Evolutionary conservation across 2,888 invertebrate species (phyloP).

Genomic region (Hypena proboscidalis): DNA sequence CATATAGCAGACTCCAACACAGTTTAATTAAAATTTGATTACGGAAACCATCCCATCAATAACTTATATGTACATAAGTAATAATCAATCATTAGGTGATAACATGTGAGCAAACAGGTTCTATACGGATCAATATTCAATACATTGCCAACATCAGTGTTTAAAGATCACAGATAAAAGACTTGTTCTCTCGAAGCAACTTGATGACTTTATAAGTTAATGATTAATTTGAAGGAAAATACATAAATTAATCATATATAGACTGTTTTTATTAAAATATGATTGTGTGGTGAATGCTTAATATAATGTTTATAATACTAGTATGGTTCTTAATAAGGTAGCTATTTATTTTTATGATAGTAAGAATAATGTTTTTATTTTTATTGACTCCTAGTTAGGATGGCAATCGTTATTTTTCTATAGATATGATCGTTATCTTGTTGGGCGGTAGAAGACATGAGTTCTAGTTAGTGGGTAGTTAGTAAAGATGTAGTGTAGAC

Average conservation of each 20-base stretch:
- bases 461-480: no score
- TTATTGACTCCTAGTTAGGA: no score
- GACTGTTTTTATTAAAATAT: not conserved
- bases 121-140: slow-evolving; percentile 24
- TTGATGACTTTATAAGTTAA: slow-evolving; percentile 7
- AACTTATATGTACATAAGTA: slow-evolving; percentile 23
- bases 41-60: slow-evolving; percentile 30
- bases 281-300: no score
- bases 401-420: no score
- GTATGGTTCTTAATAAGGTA: no score
- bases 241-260: not conserved
- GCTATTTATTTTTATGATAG: no score
- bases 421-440: no score
- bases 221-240: slow-evolving; percentile 3
- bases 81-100: slow-evolving; percentile 47
- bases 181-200: slow-evolving; percentile 3
- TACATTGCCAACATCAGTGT: slow-evolving; percentile 26
- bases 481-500: no score
- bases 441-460: no score
- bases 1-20: not conserved
- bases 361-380: no score
- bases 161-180: slow-evolving; percentile 7
- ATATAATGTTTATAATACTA: no score
- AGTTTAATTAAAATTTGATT: slow-evolving; percentile 13
- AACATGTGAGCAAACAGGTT: slow-evolving; percentile 34